Conservation (phyloP, 2,113 vertebrate genomes). For the Hippocampus mohnikei region DNA sequence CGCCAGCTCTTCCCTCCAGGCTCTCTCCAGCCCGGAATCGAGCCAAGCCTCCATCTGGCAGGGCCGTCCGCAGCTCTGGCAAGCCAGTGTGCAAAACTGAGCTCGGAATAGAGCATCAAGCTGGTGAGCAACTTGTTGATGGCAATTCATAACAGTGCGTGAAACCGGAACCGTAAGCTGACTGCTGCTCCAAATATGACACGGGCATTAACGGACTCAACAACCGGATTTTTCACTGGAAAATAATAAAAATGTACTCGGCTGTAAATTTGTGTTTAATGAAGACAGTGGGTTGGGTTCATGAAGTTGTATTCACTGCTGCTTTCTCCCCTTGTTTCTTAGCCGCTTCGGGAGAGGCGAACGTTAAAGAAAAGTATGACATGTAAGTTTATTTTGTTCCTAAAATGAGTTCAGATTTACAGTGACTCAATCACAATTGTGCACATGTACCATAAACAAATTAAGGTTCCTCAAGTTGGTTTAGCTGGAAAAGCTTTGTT, state of each 20-base stretch:
- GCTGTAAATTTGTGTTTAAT: neutral
- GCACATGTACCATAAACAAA: too few relatives aligned
- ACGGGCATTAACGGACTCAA: neutral
- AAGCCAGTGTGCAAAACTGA: slow-evolving; percentile 87
- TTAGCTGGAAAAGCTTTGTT: neutral
- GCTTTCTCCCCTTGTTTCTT: slow-evolving; percentile 16
- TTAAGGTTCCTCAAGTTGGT: neutral
- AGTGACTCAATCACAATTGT: neutral
- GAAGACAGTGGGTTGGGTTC: neutral
- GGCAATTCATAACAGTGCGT: neutral
- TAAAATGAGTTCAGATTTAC: neutral
- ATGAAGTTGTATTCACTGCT: neutral
- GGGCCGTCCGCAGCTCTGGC: slow-evolving; percentile 69
- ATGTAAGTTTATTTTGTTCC: slow-evolving; percentile 40
- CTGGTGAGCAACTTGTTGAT: slow-evolving; percentile 60
- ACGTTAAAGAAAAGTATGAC: slow-evolving; percentile 40
- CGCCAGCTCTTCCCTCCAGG: slow-evolving; percentile 53
- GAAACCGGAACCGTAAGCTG: neutral
- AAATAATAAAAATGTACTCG: neutral
- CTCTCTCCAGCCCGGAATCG: slow-evolving; percentile 67
- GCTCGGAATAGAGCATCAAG: slow-evolving; percentile 77
- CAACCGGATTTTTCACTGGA: neutral
- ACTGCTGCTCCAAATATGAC: neutral
- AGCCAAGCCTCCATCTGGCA: slow-evolving; percentile 73
- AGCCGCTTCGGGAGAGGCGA: slow-evolving; percentile 38